Evolutionary conservation across 1,140 invertebrate genomes (phyloP), one percentile per base, ranked within the genome.

Genomic region (Lutraria rhynchaena): DNA sequence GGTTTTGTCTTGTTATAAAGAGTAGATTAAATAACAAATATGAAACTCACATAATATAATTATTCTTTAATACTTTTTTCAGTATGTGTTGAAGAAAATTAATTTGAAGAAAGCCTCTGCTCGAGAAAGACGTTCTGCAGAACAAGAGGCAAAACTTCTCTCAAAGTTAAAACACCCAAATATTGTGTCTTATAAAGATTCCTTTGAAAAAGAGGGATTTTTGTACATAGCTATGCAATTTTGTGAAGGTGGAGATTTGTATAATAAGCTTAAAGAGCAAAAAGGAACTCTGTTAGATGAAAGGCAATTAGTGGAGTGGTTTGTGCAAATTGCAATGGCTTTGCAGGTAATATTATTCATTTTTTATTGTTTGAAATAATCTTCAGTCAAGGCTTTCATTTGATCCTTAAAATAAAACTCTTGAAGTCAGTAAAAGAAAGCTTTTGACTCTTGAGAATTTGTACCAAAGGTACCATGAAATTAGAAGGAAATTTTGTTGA

Each of bases 301-400:
- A 84, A 86, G 90, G 53, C 91, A 93, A 51, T 88, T 94, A 58
- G 89, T 94, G 0, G 92, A 94, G 81, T 94, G 94, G 93, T 94
- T 94, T 89, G 92, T 94, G 44, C 94, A 94, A 85, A 93, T 94
- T 35, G 90, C 93, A 24, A 93, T 94, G 91, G 94, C 94, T 15
- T 81, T 94, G 63, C 92, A 93, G 89, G 92, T n/a, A n/a, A n/a
- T n/a, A n/a, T n/a, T n/a, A n/a, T n/a, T n/a, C n/a, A n/a, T n/a
- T n/a, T n/a, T n/a, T n/a, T n/a, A n/a, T n/a, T n/a, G n/a, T n/a
- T n/a, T n/a, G n/a, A n/a, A n/a, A n/a, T n/a, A n/a, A n/a, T n/a
- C n/a, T n/a, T n/a, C n/a, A n/a, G n/a, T n/a, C n/a, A n/a, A n/a
- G n/a, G n/a, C n/a, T n/a, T n/a, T n/a, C n/a, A n/a, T n/a, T n/a